Evolutionary conservation across 2,888 invertebrate species (phyloP), one percentile per base, ranked within the genome.

Genomic region (Amaurobius ferox): DNA sequence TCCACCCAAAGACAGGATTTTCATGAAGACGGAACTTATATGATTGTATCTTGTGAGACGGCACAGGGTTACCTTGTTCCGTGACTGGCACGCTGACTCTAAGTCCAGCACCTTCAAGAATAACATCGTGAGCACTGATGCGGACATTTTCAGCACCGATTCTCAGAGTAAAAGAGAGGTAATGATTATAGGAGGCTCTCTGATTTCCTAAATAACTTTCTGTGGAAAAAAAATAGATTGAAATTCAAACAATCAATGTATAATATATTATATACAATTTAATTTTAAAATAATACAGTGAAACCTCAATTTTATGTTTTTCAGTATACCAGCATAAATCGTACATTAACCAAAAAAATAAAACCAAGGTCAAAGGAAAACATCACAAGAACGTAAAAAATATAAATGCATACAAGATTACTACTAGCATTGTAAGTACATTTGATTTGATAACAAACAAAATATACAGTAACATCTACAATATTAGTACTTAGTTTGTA

Each of bases 141-240:
- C 95, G 94, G 0, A 97, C 95, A 9, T 95, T 94, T 67, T 93
- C 93, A 90, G 97, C 96, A 0, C 96, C 96, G 29, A 97, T 94
- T 71, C 96, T 94, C 64, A 99, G 92, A 23, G 94, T 95, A 91
- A 99, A 99, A 86, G 95, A 94, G 70, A 99, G 91, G 88, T 96
- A 94, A 89, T 97, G 97, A 92, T 99, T 98, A 92, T 99, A 99
- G 0, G 98, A 97, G 71, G 96, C 95, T 76, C 97, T 93, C 91
- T 97, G 97, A 90, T 98, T 97, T 0, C 97, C 96, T 40, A 97
- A 93, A 91, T 96, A 98, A 90, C 95, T 94, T 79, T 94, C 95
- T 90, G 90, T 19, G 90, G 90, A 89, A 35, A 6, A 32, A 29
- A 40, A 28, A 11, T 39, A 29, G 23, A 61, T 13, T 61, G 13